Conservation (phyloP, 2,797 vertebrate species). For the Pogoniulus pusillus region DNA sequence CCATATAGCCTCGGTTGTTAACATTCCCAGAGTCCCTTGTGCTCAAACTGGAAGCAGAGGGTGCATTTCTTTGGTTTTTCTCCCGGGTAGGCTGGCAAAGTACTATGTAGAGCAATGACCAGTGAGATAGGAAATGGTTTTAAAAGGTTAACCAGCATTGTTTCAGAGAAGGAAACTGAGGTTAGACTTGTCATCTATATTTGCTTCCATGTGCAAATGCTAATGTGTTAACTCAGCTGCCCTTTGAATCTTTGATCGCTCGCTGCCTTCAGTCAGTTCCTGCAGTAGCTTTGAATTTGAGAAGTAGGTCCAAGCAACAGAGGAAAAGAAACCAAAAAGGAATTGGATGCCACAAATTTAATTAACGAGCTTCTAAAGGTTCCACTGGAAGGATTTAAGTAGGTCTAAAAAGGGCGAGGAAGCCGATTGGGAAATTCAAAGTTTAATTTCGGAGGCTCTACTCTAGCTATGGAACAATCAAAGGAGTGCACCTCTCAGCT, state of each 20-base stretch:
- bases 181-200: constrained; percentile 74
- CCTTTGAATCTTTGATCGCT: constrained; percentile 70
- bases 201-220: constrained; percentile 74
- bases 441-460: constrained; percentile 76
- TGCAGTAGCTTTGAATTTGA: constrained; percentile 70
- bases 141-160: constrained; percentile 70
- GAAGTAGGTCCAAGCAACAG: constrained; percentile 51
- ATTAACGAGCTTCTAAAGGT: constrained; percentile 51
- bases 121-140: constrained; percentile 73
- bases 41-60: constrained; percentile 92
- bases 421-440: constrained; percentile 66
- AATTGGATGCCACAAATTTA: constrained; percentile 54
- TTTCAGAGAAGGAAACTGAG: constrained; percentile 70
- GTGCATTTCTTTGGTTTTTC: constrained; percentile 99
- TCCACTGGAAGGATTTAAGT: constrained; percentile 60
- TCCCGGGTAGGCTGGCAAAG: constrained; percentile 79
- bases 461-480: constrained; percentile 85
- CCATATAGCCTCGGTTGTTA: constrained; percentile 87
- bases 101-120: constrained; percentile 70
- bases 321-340: background rate
- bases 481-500: constrained; percentile 98
- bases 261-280: constrained; percentile 65
- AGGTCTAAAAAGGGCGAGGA: constrained; percentile 65
- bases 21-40: constrained; percentile 96
- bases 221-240: constrained; percentile 75